Conservation (phyloP, 2,888 invertebrate genomes). For the Drosophila basisetae region DNA sequence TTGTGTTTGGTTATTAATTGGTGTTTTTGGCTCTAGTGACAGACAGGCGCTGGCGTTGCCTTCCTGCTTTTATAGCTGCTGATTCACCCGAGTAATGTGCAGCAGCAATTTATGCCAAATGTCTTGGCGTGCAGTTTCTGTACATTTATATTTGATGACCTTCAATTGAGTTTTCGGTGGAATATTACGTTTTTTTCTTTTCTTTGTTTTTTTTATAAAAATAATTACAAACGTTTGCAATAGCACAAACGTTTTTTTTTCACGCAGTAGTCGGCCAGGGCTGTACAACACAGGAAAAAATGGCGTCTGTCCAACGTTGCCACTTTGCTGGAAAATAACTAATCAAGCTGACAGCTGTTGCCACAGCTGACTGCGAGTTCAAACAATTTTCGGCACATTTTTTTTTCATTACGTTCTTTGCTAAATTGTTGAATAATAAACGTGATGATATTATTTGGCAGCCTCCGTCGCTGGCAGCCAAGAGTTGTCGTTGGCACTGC, state of each 20-base stretch:
- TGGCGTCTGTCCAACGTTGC: slow-evolving; percentile 64
- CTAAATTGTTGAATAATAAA: not conserved
- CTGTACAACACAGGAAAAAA: slow-evolving; percentile 59
- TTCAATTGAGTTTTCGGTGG: slow-evolving; percentile 61
- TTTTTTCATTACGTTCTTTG: not conserved
- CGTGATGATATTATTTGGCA: not conserved
- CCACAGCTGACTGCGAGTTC: slow-evolving; percentile 45
- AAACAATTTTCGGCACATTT: not conserved
- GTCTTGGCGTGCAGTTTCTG: slow-evolving; percentile 30
- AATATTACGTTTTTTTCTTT: slow-evolving; percentile 44
- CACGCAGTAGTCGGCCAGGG: slow-evolving; percentile 56
- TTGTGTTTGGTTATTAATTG: slow-evolving; percentile 20
- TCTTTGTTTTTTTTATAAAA: slow-evolving; percentile 31
- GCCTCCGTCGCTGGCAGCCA: not conserved
- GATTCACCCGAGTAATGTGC: slow-evolving; percentile 46
- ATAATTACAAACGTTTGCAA: slow-evolving; percentile 65
- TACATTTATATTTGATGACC: slow-evolving; percentile 48
- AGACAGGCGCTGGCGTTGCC: slow-evolving; percentile 30
- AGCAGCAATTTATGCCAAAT: slow-evolving; percentile 36
- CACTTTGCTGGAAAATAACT: slow-evolving; percentile 26
- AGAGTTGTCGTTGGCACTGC: slow-evolving; percentile 1
- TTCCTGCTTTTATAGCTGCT: slow-evolving; percentile 32
- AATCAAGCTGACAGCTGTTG: slow-evolving; percentile 43
- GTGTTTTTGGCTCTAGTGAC: slow-evolving; percentile 3
- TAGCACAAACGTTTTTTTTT: slow-evolving; percentile 65